These are phyloP conservation scores for Porites australiensis DNA, from an alignment of 64 coral and sea anemone genomes.

Conservation along the genomic window DNA sequence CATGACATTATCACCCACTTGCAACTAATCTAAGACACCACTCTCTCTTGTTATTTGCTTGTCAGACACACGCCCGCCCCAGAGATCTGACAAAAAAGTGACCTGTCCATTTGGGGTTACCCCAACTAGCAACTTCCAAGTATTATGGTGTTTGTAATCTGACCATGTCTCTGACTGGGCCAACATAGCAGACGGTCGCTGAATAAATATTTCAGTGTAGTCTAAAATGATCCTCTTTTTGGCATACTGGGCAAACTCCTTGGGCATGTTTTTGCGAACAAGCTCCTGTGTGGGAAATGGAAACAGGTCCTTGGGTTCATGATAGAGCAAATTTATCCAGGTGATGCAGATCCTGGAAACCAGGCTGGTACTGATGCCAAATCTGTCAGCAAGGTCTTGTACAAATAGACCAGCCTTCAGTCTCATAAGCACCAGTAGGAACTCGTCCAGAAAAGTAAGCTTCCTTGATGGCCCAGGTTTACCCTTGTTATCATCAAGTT, in stretches of 20 bases:
- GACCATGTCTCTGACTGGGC: conserved; percentile 41
- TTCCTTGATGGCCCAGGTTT: conserved; percentile 44
- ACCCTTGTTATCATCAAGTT: conserved; percentile 6
- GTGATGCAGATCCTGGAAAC: conserved; percentile 65
- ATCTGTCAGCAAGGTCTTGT: conserved; percentile 47
- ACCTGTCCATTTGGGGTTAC: conserved; percentile 52
- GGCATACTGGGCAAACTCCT: conserved; percentile 38
- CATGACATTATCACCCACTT: conserved; percentile 45
- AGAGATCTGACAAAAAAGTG: conserved; percentile 27
- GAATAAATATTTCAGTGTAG: conserved; percentile 46
- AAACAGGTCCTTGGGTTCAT: conserved; percentile 51
- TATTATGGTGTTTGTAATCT: conserved; percentile 48
- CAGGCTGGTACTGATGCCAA: conserved; percentile 44
- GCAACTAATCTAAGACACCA: conserved; percentile 12
- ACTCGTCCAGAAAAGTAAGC: conserved; percentile 16
- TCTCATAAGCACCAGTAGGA: conserved; percentile 49
- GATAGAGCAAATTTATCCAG: conserved; percentile 54
- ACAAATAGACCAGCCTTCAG: conserved; percentile 61
- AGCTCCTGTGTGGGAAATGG: conserved; percentile 47
- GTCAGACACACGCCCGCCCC: conserved; percentile 20
- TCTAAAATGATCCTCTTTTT: conserved; percentile 57
- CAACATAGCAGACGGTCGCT: conserved; percentile 49
- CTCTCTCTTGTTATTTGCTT: conserved; percentile 37
- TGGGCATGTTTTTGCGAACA: conserved; percentile 31
- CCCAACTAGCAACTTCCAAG: conserved; percentile 25